phyloP scores from a whole-genome alignment of 2,797 vertebrate genomes.

The Todus mexicanus region DNA sequence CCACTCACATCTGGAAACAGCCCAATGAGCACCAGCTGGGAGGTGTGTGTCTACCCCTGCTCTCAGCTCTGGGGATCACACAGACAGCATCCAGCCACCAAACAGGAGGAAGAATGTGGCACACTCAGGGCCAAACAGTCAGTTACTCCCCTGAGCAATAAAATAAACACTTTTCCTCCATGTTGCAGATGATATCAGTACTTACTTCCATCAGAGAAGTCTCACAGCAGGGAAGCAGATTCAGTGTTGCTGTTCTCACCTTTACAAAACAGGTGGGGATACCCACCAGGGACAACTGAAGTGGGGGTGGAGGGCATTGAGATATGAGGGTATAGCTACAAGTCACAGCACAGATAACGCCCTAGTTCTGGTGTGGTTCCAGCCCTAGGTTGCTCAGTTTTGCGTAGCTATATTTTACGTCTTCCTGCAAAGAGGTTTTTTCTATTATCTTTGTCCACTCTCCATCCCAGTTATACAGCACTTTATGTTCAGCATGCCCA shows the following conservation, averaged over 20 bases:
- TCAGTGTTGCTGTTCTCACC: accelerated
- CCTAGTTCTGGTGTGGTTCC: background rate
- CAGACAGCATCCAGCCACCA: accelerated
- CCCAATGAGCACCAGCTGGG: background rate
- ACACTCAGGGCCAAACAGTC: background rate
- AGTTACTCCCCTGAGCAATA: background rate
- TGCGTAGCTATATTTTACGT: background rate
- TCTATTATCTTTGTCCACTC: background rate
- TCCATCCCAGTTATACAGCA: background rate
- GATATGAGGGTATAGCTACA: background rate
- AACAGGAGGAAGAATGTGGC: background rate
- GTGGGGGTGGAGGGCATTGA: background rate
- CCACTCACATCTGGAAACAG: background rate
- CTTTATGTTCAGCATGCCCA: background rate
- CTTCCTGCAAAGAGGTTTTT: background rate
- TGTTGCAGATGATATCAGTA: accelerated
- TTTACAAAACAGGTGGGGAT: background rate
- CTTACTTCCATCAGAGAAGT: background rate
- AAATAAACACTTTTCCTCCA: background rate
- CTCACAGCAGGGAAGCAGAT: background rate
- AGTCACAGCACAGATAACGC: background rate
- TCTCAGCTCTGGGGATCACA: no score
- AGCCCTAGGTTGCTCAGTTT: background rate
- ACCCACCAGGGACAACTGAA: background rate
- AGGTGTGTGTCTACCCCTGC: background rate